Evolutionary conservation across 2,113 vertebrate species (phyloP).

Genomic region (Diglossa brunneiventris): DNA sequence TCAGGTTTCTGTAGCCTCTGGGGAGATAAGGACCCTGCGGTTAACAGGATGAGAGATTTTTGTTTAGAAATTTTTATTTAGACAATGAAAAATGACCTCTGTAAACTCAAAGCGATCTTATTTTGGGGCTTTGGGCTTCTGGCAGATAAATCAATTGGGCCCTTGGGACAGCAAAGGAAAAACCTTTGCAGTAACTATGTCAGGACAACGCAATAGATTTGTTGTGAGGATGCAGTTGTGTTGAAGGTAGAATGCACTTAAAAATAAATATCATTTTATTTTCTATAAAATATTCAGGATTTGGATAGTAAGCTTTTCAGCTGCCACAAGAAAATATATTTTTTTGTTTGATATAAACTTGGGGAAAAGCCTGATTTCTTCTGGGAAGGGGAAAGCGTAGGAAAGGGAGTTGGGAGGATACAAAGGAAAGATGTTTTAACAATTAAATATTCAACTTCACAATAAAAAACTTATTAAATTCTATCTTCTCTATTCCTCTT

Average conservation of each 20-base stretch:
- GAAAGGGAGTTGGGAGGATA: neutral
- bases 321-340: slow-evolving; percentile 62
- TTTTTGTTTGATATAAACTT: slow-evolving; percentile 58
- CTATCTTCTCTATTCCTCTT: neutral
- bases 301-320: slow-evolving; percentile 67
- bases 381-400: neutral
- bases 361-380: slow-evolving; percentile 13
- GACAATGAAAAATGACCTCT: slow-evolving; percentile 90
- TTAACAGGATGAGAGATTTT: slow-evolving; percentile 90
- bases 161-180: slow-evolving; percentile 83
- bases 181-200: slow-evolving; percentile 85
- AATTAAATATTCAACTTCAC: neutral
- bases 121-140: slow-evolving; percentile 87
- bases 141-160: slow-evolving; percentile 89
- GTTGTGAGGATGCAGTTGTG: slow-evolving; percentile 77
- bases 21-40: slow-evolving; percentile 86
- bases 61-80: slow-evolving; percentile 91
- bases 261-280: slow-evolving; percentile 84
- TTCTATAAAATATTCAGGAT: slow-evolving; percentile 82
- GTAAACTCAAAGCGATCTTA: slow-evolving; percentile 89
- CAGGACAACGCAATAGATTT: slow-evolving; percentile 81
- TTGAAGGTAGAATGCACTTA: slow-evolving; percentile 78
- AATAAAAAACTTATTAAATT: neutral
- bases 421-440: neutral
- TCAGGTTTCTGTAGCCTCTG: slow-evolving; percentile 84